Evolutionary conservation across 2,888 invertebrate genomes (phyloP).

Genomic region (Mystacides longicornis): DNA sequence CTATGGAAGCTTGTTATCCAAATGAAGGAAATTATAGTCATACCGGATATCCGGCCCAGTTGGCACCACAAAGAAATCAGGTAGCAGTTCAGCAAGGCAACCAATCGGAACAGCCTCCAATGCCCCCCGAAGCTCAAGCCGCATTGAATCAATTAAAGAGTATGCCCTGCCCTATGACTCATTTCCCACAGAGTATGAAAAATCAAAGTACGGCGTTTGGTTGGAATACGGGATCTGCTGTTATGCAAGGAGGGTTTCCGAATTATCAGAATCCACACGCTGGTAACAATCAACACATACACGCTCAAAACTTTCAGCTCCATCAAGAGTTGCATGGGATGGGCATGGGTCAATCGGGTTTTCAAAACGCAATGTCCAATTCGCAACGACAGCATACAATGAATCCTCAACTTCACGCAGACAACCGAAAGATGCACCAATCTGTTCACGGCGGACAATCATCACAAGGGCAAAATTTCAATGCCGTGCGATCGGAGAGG

Average conservation of each 20-base stretch:
- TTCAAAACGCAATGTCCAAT: neutral
- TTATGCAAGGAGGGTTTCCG: neutral
- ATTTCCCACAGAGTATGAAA: neutral
- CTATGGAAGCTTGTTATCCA: neutral
- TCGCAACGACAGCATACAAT: neutral
- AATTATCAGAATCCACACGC: neutral
- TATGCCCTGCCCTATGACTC: neutral
- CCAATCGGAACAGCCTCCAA: neutral
- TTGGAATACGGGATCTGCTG: neutral
- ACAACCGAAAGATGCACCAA: neutral
- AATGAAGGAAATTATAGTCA: neutral
- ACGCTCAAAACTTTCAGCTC: neutral
- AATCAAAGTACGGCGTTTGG: too few species aligned
- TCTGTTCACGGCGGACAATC: neutral
- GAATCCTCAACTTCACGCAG: neutral
- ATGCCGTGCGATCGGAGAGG: too few species aligned
- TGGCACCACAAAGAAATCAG: neutral
- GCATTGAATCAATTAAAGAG: neutral
- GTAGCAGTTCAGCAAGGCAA: neutral
- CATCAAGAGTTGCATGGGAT: neutral
- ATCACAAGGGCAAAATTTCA: too few species aligned
- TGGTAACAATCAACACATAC: neutral
- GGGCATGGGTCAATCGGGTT: neutral
- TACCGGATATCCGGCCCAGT: neutral
- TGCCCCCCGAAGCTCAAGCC: neutral